phyloP scores from a whole-genome alignment of 2,113 vertebrate genomes.

The Hippocampus comes region DNA sequence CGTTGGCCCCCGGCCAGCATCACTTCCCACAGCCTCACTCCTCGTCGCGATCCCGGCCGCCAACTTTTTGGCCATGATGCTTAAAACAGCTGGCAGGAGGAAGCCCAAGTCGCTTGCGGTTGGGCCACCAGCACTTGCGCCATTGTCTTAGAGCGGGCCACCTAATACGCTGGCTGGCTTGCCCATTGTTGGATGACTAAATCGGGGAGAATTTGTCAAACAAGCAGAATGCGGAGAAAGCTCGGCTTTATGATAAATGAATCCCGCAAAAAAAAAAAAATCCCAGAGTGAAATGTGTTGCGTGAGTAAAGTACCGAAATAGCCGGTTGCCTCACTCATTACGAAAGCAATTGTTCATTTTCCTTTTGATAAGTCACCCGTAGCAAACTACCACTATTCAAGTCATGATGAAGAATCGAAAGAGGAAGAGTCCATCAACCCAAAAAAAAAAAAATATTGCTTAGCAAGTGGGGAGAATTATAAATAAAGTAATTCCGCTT shows the following conservation, averaged over 20 bases:
- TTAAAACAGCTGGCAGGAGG: slow-evolving; percentile 61
- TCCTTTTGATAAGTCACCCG: neutral
- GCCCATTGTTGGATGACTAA: slow-evolving; percentile 33
- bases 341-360: neutral
- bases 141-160: slow-evolving; percentile 31
- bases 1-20: slow-evolving; percentile 40
- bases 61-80: slow-evolving; percentile 58
- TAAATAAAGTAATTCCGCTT: neutral
- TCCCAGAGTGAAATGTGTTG: neutral
- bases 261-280: neutral
- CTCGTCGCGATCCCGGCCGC: slow-evolving; percentile 45
- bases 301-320: neutral
- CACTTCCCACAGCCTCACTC: slow-evolving; percentile 38
- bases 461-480: neutral
- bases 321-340: neutral
- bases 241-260: neutral
- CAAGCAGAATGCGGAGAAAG: neutral
- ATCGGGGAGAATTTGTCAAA: slow-evolving; percentile 26
- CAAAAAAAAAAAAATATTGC: neutral
- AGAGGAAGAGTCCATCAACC: neutral
- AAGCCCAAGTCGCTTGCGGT: slow-evolving; percentile 43
- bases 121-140: slow-evolving; percentile 34
- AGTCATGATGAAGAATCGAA: neutral
- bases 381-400: neutral
- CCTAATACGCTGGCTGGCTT: slow-evolving; percentile 19